Evolutionary conservation across 2,113 vertebrate genomes (phyloP).

Genomic region (Tautogolabrus adspersus): DNA sequence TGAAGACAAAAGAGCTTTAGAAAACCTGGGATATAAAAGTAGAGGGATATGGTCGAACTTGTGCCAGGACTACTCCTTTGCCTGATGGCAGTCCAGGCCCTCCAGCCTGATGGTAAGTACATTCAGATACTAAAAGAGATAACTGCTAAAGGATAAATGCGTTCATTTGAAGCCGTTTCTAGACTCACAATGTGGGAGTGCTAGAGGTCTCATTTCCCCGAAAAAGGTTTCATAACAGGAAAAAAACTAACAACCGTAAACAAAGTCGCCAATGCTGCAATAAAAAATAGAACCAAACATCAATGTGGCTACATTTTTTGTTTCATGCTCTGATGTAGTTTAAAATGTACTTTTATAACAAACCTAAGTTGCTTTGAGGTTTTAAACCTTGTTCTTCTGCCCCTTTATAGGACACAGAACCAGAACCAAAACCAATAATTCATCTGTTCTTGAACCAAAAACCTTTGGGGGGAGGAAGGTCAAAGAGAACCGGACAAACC

Average conservation of each 20-base stretch:
- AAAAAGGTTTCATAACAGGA: neutral
- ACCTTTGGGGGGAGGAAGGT: slow-evolving; percentile 48
- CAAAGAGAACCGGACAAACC: slow-evolving; percentile 21
- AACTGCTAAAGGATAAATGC: neutral
- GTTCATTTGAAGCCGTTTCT: neutral
- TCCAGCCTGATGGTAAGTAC: slow-evolving; percentile 72
- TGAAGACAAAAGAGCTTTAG: neutral
- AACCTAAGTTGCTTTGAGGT: neutral
- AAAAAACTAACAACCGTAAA: neutral
- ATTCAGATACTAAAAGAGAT: neutral
- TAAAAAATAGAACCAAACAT: no score
- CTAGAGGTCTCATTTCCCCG: neutral
- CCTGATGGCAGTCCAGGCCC: slow-evolving; percentile 60
- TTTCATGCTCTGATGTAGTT: neutral
- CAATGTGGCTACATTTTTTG: no score
- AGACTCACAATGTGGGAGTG: neutral
- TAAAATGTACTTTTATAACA: neutral
- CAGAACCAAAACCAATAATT: neutral
- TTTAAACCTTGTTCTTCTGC: slow-evolving; percentile 3
- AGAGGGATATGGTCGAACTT: slow-evolving; percentile 51
- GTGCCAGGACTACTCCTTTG: slow-evolving; percentile 66
- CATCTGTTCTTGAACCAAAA: slow-evolving; percentile 51
- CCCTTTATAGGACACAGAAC: slow-evolving; percentile 58
- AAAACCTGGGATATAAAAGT: neutral
- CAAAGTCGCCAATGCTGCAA: no score